Percentiles rank a stretch among this genome's conserved stretches.
These are phyloP conservation scores for Lepidurus couesii DNA, from an alignment of 1,140 invertebrate genomes.

Conservation along the genomic window DNA sequence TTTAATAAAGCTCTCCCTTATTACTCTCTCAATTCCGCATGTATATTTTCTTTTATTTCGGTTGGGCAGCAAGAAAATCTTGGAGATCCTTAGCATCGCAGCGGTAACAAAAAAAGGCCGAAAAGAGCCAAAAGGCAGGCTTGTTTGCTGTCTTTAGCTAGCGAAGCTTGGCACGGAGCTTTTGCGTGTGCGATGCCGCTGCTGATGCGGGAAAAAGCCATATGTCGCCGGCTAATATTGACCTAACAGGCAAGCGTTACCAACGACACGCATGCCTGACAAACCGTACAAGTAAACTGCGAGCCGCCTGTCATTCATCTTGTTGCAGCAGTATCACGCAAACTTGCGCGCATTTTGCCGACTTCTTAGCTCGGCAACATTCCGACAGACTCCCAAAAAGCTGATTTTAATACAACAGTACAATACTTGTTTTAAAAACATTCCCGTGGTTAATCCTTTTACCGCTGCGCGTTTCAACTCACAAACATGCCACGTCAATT, in stretches of 20 bases:
- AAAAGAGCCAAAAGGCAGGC: constrained; percentile 1
- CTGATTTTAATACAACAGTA: neutral
- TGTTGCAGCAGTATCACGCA: constrained; percentile 1
- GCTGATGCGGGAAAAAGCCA: constrained; percentile 1
- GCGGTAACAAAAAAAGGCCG: neutral
- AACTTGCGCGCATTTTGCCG: constrained; percentile 3
- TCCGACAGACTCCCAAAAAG: neutral
- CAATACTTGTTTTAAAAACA: neutral
- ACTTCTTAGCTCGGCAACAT: neutral
- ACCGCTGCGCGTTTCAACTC: too few relatives aligned
- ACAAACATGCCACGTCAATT: neutral
- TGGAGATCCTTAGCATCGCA: neutral
- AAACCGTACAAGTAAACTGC: neutral
- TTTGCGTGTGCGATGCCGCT: neutral
- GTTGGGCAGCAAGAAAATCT: neutral
- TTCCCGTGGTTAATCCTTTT: neutral
- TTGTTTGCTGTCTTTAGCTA: constrained; percentile 11
- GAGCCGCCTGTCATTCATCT: constrained; percentile 10
- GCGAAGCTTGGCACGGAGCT: neutral
- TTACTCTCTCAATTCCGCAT: too few relatives aligned
- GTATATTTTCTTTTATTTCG: neutral
- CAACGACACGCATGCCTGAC: constrained; percentile 20
- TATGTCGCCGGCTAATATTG: constrained; percentile 13
- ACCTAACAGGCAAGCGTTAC: constrained; percentile 21
- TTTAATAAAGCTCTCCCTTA: too few relatives aligned